Evolutionary conservation across 2,888 invertebrate genomes (phyloP).

Genomic region (Drosophila neonasuta): DNA sequence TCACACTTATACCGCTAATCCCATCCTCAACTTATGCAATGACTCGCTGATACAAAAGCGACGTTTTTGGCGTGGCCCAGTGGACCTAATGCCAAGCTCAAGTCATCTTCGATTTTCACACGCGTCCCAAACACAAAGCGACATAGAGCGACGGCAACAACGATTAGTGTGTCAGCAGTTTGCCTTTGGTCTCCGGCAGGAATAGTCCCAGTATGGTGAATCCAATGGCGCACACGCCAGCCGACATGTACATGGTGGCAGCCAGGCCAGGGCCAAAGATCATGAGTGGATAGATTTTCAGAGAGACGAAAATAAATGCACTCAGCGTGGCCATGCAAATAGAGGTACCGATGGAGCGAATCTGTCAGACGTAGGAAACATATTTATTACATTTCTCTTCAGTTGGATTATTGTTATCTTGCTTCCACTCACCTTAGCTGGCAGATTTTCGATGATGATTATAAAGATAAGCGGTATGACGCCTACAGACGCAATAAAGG

Average conservation of each 20-base stretch:
- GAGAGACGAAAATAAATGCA: constrained; percentile 63
- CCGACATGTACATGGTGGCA: constrained; percentile 74
- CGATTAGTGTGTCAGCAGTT: constrained; percentile 67
- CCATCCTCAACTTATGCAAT: constrained; percentile 56
- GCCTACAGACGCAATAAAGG: constrained; percentile 69
- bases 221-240: constrained; percentile 63
- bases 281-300: constrained; percentile 77
- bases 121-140: constrained; percentile 31
- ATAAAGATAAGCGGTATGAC: constrained; percentile 72
- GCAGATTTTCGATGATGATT: constrained; percentile 75
- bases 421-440: constrained; percentile 68
- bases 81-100: constrained; percentile 41
- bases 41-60: constrained; percentile 51
- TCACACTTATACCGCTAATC: constrained; percentile 34
- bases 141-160: constrained; percentile 7
- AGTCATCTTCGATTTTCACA: constrained; percentile 52
- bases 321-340: constrained; percentile 72
- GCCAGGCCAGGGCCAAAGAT: constrained; percentile 67
- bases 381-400: not conserved
- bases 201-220: constrained; percentile 69
- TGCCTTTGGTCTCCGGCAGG: constrained; percentile 80
- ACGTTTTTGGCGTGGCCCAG: constrained; percentile 56
- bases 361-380: constrained; percentile 52
- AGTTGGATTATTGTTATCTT: not conserved
- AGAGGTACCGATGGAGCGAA: constrained; percentile 74